Percentiles rank a stretch among this genome's conserved stretches.
These are phyloP conservation scores for Proisotoma minuta DNA, from an alignment of 2,888 invertebrate species.

Conservation along the genomic window DNA sequence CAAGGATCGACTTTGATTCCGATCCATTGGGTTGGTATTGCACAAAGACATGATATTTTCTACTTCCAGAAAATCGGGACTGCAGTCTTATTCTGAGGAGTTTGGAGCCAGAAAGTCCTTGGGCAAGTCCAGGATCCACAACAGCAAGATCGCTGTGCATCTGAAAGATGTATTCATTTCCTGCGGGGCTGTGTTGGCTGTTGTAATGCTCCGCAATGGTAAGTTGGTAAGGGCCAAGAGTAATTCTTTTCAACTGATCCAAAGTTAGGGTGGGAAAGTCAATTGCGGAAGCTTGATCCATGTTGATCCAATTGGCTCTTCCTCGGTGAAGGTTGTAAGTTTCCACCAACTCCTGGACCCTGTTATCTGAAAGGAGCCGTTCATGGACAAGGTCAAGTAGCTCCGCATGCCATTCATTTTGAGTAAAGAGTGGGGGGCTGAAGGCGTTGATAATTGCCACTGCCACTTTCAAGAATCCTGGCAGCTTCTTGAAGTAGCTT, in stretches of 20 bases:
- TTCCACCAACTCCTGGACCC: constrained; percentile 21
- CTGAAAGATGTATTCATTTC: background rate
- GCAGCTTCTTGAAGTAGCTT: background rate
- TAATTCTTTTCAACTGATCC: background rate
- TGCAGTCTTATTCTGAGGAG: no score
- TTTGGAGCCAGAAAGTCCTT: no score
- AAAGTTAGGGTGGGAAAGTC: background rate
- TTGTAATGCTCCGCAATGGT: background rate
- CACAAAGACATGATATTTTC: no score
- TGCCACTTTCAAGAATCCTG: constrained; percentile 2
- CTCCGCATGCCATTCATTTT: background rate
- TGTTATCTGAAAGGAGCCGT: background rate
- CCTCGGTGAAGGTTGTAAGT: constrained; percentile 20
- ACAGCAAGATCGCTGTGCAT: no score
- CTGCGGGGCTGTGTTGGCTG: background rate
- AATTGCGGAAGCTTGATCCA: background rate
- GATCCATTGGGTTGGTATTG: no score
- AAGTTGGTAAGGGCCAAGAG: background rate
- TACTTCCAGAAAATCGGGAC: no score
- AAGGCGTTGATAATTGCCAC: constrained; percentile 14
- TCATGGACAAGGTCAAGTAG: background rate
- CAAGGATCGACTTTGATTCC: no score
- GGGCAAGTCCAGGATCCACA: no score
- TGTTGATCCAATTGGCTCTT: background rate
- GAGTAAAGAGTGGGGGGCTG: constrained; percentile 4